These are phyloP conservation scores for Capitella teleta DNA, from an alignment of 1,140 invertebrate genomes.

Conservation along the genomic window DNA sequence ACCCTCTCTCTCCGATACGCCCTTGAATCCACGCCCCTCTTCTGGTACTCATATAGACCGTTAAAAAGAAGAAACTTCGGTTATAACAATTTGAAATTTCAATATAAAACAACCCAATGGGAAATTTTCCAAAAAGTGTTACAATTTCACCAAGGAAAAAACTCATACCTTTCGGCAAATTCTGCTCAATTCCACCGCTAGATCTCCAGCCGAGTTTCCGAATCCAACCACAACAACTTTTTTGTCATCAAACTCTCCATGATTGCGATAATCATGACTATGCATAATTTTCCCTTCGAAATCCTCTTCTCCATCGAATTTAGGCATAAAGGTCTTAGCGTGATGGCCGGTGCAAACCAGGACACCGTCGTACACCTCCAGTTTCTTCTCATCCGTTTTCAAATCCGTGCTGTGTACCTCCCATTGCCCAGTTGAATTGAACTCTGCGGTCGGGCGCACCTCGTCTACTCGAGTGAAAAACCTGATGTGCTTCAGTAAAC, in stretches of 20 bases:
- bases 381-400: not conserved
- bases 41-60: constrained; percentile 1
- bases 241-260: constrained; percentile 34
- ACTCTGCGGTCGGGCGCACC: constrained; percentile 4
- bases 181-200: constrained; percentile 44
- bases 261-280: constrained; percentile 1
- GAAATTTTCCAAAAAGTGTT: not conserved
- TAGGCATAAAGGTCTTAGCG: constrained; percentile 31
- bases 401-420: not conserved
- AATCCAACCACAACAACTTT: constrained; percentile 46
- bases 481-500: constrained; percentile 26
- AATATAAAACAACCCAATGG: not conserved
- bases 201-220: constrained; percentile 48
- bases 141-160: not conserved
- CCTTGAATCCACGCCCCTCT: not conserved
- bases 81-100: not conserved
- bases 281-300: constrained; percentile 8
- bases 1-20: not conserved
- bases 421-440: constrained; percentile 5
- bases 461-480: constrained; percentile 16
- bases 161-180: constrained; percentile 35
- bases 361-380: constrained; percentile 36
- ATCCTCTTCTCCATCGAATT: constrained; percentile 4
- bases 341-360: constrained; percentile 39
- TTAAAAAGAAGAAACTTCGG: not conserved